Percentiles rank a stretch among this genome's conserved stretches.
Evolutionary conservation across 2,113 vertebrate genomes (phyloP).

Genomic region (Choloepus hoffmanni): DNA sequence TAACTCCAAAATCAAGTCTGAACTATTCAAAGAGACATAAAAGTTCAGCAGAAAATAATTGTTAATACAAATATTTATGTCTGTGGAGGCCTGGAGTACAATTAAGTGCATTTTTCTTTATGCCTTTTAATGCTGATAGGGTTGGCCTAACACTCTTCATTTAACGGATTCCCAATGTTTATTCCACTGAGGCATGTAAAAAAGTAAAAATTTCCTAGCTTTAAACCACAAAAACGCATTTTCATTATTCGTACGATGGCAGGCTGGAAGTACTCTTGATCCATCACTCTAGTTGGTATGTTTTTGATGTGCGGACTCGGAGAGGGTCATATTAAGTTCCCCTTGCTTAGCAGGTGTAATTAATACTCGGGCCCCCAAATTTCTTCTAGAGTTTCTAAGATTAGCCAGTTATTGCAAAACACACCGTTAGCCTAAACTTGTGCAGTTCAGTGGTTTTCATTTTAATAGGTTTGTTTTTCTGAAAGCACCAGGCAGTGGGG

Average conservation of each 20-base stretch:
- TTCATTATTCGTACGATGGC: background rate
- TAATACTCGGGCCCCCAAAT: background rate
- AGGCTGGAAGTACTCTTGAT: too few species aligned
- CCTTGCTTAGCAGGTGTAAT: background rate
- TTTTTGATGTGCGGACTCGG: background rate
- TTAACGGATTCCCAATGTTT: rapidly evolving
- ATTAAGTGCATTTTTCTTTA: background rate
- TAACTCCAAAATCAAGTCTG: conserved; percentile 39
- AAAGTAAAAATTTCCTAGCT: rapidly evolving
- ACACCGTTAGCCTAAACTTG: background rate
- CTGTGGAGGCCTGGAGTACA: background rate
- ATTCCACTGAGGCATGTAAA: background rate
- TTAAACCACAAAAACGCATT: background rate
- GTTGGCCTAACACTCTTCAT: rapidly evolving
- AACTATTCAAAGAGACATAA: rapidly evolving
- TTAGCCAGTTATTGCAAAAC: background rate
- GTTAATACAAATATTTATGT: background rate
- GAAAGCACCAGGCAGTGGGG: too few species aligned
- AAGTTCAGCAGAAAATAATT: background rate
- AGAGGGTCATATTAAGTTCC: background rate
- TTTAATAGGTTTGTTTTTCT: background rate
- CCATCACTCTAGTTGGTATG: background rate
- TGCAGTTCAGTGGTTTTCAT: background rate
- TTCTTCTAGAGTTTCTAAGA: background rate
- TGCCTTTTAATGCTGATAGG: background rate